Base-by-base conservation (phyloP, 2,113 vertebrate genomes). In the Hystrix cristata region DNA sequence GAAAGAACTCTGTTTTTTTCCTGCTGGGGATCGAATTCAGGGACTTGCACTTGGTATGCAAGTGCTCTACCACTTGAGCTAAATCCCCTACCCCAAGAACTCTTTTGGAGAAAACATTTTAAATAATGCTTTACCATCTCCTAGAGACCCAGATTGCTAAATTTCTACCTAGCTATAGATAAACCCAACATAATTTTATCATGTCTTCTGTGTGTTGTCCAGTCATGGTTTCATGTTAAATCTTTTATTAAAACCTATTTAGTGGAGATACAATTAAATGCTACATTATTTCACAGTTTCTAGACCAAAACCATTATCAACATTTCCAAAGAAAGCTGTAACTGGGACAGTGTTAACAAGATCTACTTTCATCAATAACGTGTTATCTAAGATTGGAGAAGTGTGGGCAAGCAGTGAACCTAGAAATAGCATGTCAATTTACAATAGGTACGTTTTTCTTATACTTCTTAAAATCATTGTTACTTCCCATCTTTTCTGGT, bases 361-460 rank as follows among this genome's bases (percentile, higher is more conserved):
- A 97, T 99, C 99, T n/a, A 98, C 98, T 71, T 99, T 99, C 96
- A 99, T 99, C 97, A 99, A 96, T 98, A 99, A 99, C 25, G 99
- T 99, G 0, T 96, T 99, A 69, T 98, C 98, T 84, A 99, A 99
- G 98, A 99, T 99, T 51, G 98, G 99, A 97, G 99, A 99, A 97
- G 99, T 99, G 16, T 99, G 99, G 99, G 93, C 98, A 55, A 99
- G 98, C 94, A 99, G 96, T 93, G 98, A 99, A 60, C 64, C 97
- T 82, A 98, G 98, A 57, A 97, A 90, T 0, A 96, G 95, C 48
- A 95, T 89, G 14, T 99, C 98, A 15, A 98, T 98, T 27, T 81
- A 94, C 19, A 98, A 96, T 74, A 99, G 98, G 99, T 99, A 98
- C 14, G 67, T 92, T 94, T 78, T 62, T 72, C 18, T 83, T 67